phyloP scores from a whole-genome alignment of 2,797 vertebrate species.

The Columba guinea region DNA sequence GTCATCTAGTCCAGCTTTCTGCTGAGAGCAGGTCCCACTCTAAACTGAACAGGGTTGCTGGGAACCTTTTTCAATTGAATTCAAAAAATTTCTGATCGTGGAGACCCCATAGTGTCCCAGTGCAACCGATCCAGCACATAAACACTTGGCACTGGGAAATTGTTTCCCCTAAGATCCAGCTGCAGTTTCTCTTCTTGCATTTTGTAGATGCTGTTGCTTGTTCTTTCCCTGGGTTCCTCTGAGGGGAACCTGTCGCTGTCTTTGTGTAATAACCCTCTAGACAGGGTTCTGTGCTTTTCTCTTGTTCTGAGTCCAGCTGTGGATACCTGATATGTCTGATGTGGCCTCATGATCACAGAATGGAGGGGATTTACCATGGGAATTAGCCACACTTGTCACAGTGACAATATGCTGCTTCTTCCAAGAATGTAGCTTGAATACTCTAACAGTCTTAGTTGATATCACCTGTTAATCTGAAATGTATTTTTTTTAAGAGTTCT shows the following conservation, averaged over 20 bases:
- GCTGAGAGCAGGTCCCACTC: not conserved
- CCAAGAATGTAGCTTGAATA: not conserved
- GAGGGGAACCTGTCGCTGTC: not conserved
- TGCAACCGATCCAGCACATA: not conserved
- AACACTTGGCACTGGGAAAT: accelerated
- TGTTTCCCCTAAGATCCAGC: not conserved
- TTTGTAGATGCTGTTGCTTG: not conserved
- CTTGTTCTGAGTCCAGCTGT: too few species aligned
- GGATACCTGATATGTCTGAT: too few species aligned
- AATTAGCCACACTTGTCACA: not conserved
- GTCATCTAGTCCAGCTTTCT: not conserved
- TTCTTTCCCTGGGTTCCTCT: not conserved
- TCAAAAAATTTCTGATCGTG: not conserved
- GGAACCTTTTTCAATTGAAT: not conserved
- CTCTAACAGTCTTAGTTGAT: not conserved
- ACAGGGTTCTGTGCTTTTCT: not conserved
- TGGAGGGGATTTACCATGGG: not conserved
- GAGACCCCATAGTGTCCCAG: not conserved
- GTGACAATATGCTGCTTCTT: not conserved
- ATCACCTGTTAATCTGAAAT: not conserved
- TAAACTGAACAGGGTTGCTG: not conserved
- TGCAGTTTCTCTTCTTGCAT: not conserved
- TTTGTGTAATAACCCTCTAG: too few species aligned
- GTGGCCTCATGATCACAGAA: not conserved
- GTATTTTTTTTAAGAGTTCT: not conserved